Percentiles rank a stretch among this genome's conserved stretches.
phyloP scores from a whole-genome alignment of 2,797 vertebrate species.

The Arrhamphus sclerolepis region DNA sequence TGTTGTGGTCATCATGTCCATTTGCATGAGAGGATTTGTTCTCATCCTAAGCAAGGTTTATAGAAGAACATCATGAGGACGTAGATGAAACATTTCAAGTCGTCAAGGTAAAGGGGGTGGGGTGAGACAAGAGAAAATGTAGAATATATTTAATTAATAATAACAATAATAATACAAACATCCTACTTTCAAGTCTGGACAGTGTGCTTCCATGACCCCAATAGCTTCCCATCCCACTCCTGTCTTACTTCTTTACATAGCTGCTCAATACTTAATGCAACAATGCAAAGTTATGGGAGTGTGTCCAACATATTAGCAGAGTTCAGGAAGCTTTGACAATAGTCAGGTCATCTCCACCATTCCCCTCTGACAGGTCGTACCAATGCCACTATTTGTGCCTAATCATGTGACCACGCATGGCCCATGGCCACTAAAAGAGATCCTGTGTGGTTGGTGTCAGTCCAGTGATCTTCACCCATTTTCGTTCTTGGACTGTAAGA shows the following conservation, averaged over 20 bases:
- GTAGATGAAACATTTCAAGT: constrained; percentile 98
- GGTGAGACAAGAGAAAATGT: constrained; percentile 89
- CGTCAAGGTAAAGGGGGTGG: constrained; percentile 88
- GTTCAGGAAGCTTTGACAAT: constrained; percentile 73
- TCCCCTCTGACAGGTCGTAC: constrained; percentile 85
- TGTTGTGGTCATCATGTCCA: constrained; percentile 94
- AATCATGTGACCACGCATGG: constrained; percentile 91
- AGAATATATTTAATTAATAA: constrained; percentile 82
- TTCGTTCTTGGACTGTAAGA: constrained; percentile 99
- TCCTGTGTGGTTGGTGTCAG: constrained; percentile 96
- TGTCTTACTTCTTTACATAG: constrained; percentile 48
- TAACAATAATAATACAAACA: constrained; percentile 55
- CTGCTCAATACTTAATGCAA: constrained; percentile 73
- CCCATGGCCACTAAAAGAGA: constrained; percentile 94
- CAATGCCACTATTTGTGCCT: constrained; percentile 94
- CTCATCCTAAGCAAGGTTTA: constrained; percentile 99
- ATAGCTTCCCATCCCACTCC: constrained; percentile 67
- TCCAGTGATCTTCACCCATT: constrained; percentile 99
- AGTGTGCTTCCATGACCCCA: constrained; percentile 73
- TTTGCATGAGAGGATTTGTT: constrained; percentile 99
- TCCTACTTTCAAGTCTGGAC: constrained; percentile 71
- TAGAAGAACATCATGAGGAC: constrained; percentile 99
- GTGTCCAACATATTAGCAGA: constrained; percentile 74
- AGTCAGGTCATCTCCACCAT: constrained; percentile 81
- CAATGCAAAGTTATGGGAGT: constrained; percentile 69